Evolutionary conservation across 2,113 vertebrate genomes (phyloP), one percentile per base, ranked within the genome.

Genomic region (Sarotherodon lohbergeri): DNA sequence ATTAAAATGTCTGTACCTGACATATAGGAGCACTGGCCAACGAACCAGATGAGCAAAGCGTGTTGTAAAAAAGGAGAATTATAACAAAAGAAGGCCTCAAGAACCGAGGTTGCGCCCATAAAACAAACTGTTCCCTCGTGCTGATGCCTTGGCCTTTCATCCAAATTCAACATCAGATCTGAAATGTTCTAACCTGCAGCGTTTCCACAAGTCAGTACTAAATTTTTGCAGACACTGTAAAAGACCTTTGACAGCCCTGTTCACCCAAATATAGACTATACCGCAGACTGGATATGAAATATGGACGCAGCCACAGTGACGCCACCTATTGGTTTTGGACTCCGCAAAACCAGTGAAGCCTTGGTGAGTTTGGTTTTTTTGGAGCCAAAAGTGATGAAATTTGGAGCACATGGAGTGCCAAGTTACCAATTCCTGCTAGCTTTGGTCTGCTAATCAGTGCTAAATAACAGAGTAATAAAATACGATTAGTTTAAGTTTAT

Each of bases 1-100:
- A 93, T 94, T 94, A 94, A 94, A 93, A 94, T 85, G 90, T 89
- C 90, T 80, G 57, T 82, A 86, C 80, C 89, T 90, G 88, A 90
- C 85, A 88, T 81, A 68, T 52, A 24, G 22, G 80, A 61, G 84
- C 52, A 56, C 4, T 43, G 78, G 68, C 81, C 61, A 48, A 43
- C 34, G 57, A 68, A 29, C 32, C 81, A 83, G 63, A 83, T 32
- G 87, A 90, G 87, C 7, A 63, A 73, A 63, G 50, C n/a, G 52
- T 11, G 22, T 27, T 22, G 56, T 36, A 39, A 71, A 80, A 68
- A 81, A 55, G 46, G 6, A 63, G 59, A 82, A 59, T 59, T 46
- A 61, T 48, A 56, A 82, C 36, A 16, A 56, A 76, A 71, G 48
- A 32, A 55, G 11, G 71, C 19, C 1, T 5, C 0, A 13, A 83